A percentile compares a stretch with the other conserved stretches of the same genome.
Evolutionary conservation across 2,888 invertebrate genomes (phyloP).

Genomic region (Hololepta plana): DNA sequence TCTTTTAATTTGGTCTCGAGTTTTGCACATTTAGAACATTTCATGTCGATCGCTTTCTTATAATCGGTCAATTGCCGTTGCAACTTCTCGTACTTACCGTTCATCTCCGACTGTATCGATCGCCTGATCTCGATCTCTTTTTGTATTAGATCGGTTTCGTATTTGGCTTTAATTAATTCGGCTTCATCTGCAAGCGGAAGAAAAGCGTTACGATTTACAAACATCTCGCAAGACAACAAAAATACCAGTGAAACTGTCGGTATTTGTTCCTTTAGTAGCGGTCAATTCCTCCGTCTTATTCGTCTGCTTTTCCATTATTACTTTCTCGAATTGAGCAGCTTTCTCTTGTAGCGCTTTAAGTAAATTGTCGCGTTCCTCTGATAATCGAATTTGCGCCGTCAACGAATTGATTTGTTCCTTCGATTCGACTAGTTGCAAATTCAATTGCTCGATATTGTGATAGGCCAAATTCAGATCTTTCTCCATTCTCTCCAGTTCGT

Average conservation of each 20-base stretch:
- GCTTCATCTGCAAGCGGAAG: constrained; percentile 8
- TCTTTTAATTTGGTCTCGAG: no score
- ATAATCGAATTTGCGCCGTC: no score
- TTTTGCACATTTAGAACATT: constrained; percentile 5
- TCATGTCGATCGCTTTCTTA: constrained; percentile 1
- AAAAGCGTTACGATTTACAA: constrained; percentile 3
- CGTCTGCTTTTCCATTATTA: constrained; percentile 11
- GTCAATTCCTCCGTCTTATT: constrained; percentile 3
- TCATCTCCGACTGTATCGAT: constrained; percentile 8
- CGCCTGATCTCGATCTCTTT: constrained; percentile 12
- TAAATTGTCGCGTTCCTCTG: constrained; percentile 12
- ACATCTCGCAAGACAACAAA: not conserved
- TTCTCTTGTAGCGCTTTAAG: constrained; percentile 13
- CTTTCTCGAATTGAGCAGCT: constrained; percentile 13
- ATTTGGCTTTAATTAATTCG: constrained; percentile 11
- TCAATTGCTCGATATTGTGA: no score
- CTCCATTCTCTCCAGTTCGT: no score
- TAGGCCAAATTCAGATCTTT: no score
- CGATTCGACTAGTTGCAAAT: no score
- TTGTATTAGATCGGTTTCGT: constrained; percentile 12
- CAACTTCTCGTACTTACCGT: constrained; percentile 2
- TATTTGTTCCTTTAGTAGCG: constrained; percentile 5
- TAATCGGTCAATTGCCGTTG: not conserved
- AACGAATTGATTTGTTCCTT: no score
- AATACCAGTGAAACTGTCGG: constrained; percentile 3